Conservation (phyloP, 2,113 vertebrate species). For the Callaeas wilsoni region DNA sequence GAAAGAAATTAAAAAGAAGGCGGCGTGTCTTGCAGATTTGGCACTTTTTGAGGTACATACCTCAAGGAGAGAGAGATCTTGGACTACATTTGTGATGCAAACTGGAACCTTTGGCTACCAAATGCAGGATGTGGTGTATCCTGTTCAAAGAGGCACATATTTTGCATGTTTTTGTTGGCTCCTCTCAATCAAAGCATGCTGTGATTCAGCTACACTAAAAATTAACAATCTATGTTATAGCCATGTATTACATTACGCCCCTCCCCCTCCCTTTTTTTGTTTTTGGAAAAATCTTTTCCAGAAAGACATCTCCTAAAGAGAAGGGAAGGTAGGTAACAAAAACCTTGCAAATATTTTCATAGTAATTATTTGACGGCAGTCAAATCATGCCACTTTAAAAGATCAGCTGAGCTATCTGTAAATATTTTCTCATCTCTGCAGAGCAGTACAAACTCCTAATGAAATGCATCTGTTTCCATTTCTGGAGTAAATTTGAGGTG, state of each 20-base stretch:
- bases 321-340: constrained; percentile 33
- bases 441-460: background rate
- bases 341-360: constrained; percentile 10
- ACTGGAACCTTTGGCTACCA: constrained; percentile 65
- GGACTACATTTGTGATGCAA: constrained; percentile 66
- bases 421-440: constrained; percentile 51
- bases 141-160: constrained; percentile 72
- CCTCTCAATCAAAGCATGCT: constrained; percentile 63
- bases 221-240: constrained; percentile 67
- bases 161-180: constrained; percentile 73
- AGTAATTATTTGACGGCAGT: background rate
- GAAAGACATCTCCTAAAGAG: constrained; percentile 33
- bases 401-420: constrained; percentile 42
- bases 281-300: background rate
- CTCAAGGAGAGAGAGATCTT: constrained; percentile 46
- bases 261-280: background rate
- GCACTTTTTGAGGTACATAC: constrained; percentile 43
- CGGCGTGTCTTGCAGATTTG: constrained; percentile 2
- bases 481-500: background rate
- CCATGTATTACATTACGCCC: constrained; percentile 48
- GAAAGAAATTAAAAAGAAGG: background rate
- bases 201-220: constrained; percentile 67
- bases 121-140: constrained; percentile 75
- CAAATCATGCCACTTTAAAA: constrained; percentile 32
- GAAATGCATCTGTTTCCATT: constrained; percentile 5